Conservation (phyloP, 2,113 vertebrate species). For the Urocolius indicus region DNA sequence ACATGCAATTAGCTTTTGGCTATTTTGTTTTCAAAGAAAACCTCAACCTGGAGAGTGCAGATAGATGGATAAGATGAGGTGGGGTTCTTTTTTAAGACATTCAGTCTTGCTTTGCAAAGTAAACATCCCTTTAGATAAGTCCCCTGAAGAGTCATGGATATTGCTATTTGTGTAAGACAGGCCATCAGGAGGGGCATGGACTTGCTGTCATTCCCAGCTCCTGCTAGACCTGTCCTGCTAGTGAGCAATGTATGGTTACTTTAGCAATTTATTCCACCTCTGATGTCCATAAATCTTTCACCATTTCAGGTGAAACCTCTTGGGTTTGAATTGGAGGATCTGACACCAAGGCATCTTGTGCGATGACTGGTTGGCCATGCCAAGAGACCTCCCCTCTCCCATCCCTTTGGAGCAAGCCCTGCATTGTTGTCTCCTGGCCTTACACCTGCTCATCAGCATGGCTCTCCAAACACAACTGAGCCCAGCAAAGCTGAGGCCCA, state of each 20-base stretch:
- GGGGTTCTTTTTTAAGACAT: background rate
- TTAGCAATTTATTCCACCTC: background rate
- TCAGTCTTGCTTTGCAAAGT: conserved; percentile 16
- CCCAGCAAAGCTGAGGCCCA: rapidly evolving
- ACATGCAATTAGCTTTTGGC: background rate
- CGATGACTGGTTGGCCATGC: rapidly evolving
- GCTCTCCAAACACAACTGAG: rapidly evolving
- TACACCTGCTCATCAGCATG: background rate
- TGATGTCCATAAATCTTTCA: background rate
- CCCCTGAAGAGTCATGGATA: background rate
- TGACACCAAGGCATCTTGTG: background rate
- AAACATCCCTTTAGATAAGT: background rate
- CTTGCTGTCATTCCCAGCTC: background rate
- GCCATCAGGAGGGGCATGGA: background rate
- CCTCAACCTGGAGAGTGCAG: background rate
- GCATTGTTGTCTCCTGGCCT: background rate
- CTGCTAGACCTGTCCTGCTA: background rate
- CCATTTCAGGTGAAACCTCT: background rate
- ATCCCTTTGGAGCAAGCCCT: background rate
- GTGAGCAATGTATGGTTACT: background rate
- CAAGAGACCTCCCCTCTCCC: background rate
- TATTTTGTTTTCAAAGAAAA: conserved; percentile 50
- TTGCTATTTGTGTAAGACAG: background rate
- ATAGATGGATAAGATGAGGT: conserved; percentile 16
- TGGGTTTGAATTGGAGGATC: background rate